A percentile compares a stretch with the other conserved stretches of the same genome.
Evolutionary conservation across 2,888 invertebrate species (phyloP).

Genomic region (Melinaea menophilus): DNA sequence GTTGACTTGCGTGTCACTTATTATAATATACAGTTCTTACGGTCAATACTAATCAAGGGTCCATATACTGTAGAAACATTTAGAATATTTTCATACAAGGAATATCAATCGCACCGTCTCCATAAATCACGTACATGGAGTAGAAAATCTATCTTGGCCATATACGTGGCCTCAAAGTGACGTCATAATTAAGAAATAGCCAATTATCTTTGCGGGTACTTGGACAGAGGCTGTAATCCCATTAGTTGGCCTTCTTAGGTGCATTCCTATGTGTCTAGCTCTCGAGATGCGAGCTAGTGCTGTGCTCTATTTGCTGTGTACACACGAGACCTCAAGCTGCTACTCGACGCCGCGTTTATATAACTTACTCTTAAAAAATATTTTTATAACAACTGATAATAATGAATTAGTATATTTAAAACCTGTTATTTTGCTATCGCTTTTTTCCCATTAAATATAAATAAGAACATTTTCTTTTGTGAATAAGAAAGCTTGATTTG

Average conservation of each 20-base stretch:
- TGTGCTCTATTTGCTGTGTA: constrained; percentile 14
- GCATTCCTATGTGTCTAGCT: constrained; percentile 27
- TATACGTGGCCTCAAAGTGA: constrained; percentile 19
- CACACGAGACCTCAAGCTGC: too few species aligned
- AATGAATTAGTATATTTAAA: too few species aligned
- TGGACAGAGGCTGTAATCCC: constrained; percentile 26
- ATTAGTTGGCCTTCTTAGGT: constrained; percentile 32
- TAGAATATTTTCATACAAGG: constrained; percentile 5
- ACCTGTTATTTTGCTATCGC: too few species aligned
- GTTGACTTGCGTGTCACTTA: neutral
- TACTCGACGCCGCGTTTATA: too few species aligned
- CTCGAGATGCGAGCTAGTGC: constrained; percentile 18
- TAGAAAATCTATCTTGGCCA: constrained; percentile 7
- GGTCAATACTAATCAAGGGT: neutral
- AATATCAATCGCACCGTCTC: constrained; percentile 2
- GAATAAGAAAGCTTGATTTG: too few species aligned
- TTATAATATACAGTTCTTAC: neutral
- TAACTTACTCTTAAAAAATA: too few species aligned
- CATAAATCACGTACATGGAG: neutral
- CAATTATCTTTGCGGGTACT: constrained; percentile 24
- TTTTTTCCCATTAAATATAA: too few species aligned
- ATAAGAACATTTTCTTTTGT: too few species aligned
- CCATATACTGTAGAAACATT: constrained; percentile 1
- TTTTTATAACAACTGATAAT: too few species aligned
- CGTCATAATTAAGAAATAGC: constrained; percentile 33